Percentiles rank a stretch among this genome's conserved stretches.
Conservation (phyloP, 2,797 vertebrate genomes). For the Miopithecus talapoin region DNA sequence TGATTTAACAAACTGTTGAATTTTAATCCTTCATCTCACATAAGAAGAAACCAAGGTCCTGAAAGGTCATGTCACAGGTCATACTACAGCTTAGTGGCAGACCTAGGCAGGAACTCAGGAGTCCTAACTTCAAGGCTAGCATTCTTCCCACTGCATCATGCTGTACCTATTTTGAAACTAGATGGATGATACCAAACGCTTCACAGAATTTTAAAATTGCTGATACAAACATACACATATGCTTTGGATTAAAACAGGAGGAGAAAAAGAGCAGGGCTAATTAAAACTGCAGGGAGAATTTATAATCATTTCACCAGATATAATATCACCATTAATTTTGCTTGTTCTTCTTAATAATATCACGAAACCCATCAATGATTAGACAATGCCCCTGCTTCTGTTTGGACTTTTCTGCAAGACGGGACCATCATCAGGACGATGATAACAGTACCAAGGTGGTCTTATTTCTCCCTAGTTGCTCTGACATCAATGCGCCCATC, state of each 20-base stretch:
- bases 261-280: constrained; percentile 47
- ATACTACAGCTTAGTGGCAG: neutral
- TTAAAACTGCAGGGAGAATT: constrained; percentile 40
- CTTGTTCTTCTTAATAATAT: neutral
- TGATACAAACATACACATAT: constrained; percentile 31
- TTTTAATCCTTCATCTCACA: neutral
- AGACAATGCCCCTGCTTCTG: neutral
- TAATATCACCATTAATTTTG: neutral
- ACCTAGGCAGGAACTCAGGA: neutral
- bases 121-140: neutral
- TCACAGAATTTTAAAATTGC: constrained; percentile 35
- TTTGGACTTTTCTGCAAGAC: neutral
- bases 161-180: neutral
- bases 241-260: constrained; percentile 46
- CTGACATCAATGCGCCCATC: neutral
- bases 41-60: neutral
- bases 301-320: neutral
- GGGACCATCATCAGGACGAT: neutral
- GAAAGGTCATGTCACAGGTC: neutral
- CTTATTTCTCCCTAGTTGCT: neutral
- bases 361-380: neutral
- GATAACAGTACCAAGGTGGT: neutral
- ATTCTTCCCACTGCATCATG: neutral
- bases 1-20: neutral
- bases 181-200: neutral